A percentile compares a stretch with the other conserved stretches of the same genome.
Conservation (phyloP, 2,888 invertebrate genomes). For the Heliconius sara region DNA sequence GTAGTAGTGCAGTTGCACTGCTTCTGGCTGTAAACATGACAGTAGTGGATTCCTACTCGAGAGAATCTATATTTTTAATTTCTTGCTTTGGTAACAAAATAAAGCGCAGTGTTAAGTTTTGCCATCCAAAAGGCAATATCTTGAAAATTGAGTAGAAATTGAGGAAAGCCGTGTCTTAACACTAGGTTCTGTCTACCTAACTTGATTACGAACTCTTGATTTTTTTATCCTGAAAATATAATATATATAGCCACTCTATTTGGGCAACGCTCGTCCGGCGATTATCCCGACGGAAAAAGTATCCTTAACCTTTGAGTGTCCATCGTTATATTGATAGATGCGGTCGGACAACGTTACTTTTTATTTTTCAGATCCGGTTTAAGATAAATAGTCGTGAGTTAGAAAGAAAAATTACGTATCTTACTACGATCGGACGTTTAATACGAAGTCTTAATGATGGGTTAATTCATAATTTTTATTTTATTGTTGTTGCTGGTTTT, state of each 20-base stretch:
- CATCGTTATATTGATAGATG: slow-evolving; percentile 67
- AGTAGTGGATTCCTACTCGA: too few relatives aligned
- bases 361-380: slow-evolving; percentile 59
- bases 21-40: too few relatives aligned
- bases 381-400: slow-evolving; percentile 37
- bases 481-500: background rate
- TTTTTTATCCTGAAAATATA: background rate
- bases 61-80: too few relatives aligned
- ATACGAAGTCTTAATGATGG: background rate
- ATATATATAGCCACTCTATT: slow-evolving; percentile 12
- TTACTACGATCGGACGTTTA: background rate
- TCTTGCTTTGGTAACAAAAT: too few relatives aligned
- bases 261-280: slow-evolving; percentile 46
- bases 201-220: background rate
- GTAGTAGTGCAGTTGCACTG: too few relatives aligned
- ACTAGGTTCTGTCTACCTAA: background rate
- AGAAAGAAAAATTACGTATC: slow-evolving; percentile 29
- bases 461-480: background rate
- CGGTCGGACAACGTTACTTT: slow-evolving; percentile 59
- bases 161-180: background rate
- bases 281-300: slow-evolving; percentile 55
- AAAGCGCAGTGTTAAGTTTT: too few relatives aligned
- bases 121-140: background rate
- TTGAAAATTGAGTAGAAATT: background rate
- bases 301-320: slow-evolving; percentile 63